Percentiles rank a stretch among this genome's conserved stretches.
phyloP scores from a whole-genome alignment of 2,113 vertebrate genomes.

The Phaethornis superciliosus region DNA sequence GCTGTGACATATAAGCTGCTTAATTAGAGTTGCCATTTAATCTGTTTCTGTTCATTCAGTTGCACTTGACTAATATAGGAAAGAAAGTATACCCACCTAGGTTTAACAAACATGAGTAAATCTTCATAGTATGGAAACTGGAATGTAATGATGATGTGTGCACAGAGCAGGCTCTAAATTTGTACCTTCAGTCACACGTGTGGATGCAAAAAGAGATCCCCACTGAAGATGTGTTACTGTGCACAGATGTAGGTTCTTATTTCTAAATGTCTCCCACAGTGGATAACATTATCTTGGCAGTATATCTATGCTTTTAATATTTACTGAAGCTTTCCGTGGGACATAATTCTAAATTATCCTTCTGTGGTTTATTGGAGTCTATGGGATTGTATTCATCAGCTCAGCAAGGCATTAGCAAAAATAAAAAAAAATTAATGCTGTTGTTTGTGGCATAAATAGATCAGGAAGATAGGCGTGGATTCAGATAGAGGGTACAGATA shows the following conservation, averaged over 20 bases:
- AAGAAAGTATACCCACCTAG: background rate
- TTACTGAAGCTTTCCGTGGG: conserved; percentile 46
- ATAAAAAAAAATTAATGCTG: background rate
- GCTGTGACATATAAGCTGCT: conserved; percentile 49
- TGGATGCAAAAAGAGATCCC: background rate
- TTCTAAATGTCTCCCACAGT: conserved; percentile 40
- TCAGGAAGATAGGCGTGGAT: background rate
- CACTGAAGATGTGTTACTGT: background rate
- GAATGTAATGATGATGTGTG: background rate
- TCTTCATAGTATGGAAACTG: background rate
- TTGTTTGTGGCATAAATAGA: background rate
- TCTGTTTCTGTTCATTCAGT: conserved; percentile 61
- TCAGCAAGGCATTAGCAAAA: conserved; percentile 44
- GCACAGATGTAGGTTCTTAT: conserved; percentile 52
- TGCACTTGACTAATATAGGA: conserved; percentile 34
- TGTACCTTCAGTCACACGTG: background rate
- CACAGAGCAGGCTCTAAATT: background rate
- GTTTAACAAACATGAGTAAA: background rate
- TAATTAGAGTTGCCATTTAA: conserved; percentile 64
- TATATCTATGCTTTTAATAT: conserved; percentile 64
- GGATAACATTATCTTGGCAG: conserved; percentile 33
- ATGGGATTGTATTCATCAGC: conserved; percentile 43
- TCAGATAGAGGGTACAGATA: background rate
- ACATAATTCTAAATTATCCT: conserved; percentile 54
- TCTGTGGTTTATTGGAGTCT: conserved; percentile 53